Evolutionary conservation across 2,113 vertebrate genomes (phyloP), one percentile per base, ranked within the genome.

Genomic region (rabbit (Oryctolagus cuniculus)): DNA sequence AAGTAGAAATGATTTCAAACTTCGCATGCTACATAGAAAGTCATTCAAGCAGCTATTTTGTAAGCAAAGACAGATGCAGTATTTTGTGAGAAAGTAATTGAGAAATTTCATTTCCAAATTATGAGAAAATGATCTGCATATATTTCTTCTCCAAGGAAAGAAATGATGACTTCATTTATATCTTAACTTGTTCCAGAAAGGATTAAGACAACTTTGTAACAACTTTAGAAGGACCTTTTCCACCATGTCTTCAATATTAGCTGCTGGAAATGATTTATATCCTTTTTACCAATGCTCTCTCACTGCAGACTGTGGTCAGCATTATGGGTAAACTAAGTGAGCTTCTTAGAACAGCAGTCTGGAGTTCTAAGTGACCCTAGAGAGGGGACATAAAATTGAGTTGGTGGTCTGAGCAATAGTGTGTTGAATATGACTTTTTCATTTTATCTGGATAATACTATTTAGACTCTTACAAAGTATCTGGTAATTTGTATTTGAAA

Each of bases 1-100:
- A 90, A 89, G 17, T 34, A 66, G 5, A 38, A 86, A 82, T 5
- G 25, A 79, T 91, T 95, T 97, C 6, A 83, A 82, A 91, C 64
- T 86, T 77, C 89, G 29, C 21, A 24, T 55, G 25, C 6, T 82
- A 27, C 34, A 86, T 38, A 74, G 34, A 64, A 89, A 91, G 29
- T 75, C 44, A 24, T n/a, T 16, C 6, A 16, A 16, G 15, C 67
- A 91, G 67, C 24, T 88, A 1, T 73, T 89, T 91, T 90, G 31
- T 92, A 83, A 90, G 34, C 36, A 87, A 89, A 94, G 79, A 70
- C 91, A 81, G 34, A 89, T 87, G 75, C 72, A 86, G 38, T 34
- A 15, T 8, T 79, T 75, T n/a, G 69, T 73, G 49, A 78, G 58
- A 95, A 93, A 74, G 69, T 74, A 78, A 89, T 61, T 25, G 63